Base-by-base conservation (phyloP, 2,888 invertebrate genomes). In the Esperia sulphurella region DNA sequence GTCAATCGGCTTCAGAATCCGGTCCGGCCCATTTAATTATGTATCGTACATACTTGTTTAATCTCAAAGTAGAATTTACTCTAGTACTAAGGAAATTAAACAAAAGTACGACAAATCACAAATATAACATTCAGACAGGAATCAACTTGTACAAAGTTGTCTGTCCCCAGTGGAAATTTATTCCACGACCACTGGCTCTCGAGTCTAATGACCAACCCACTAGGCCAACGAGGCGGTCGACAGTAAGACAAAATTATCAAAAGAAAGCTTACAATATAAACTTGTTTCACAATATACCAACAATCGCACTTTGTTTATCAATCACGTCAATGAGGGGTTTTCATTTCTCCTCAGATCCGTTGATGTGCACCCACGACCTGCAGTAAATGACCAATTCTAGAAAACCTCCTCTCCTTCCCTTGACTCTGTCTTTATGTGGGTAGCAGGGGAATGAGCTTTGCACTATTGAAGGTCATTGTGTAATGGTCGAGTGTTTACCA, bases 281-380 rank as follows among this genome's bases (percentile, higher is more conserved):
- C 14, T 39, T 39, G 43, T 46, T 50, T 50, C 50, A 44, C 43
- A 50, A 50, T 50, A 41, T 13, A 33, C 39, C 28, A 13, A 14
- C 33, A 38, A 58, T 58, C 56, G 62, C 61, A 56, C 63, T 72
- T 68, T 67, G 68, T 75, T 70, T 63, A 65, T 63, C 58, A 66
- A 70, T 75, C 73, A 74, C 57, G 51, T 55, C 48, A 54, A 8
- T 43, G 59, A 49, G 49, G 54, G 50, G 43, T 49, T 63, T 58
- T 54, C 60, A 63, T 71, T 71, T 64, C 66, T 63, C 62, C 59
- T 62, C 51, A 57, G 54, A 57, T 58, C 58, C 64, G 68, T 65
- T 71, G 67, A 72, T 69, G 63, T 59, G 73, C 77, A 74, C 78
- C 79, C 75, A 80, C 79, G 63, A 56, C 50, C 40, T 49, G 50